phyloP scores from a whole-genome alignment of 2,113 vertebrate genomes.

The Gyps fulvus region DNA sequence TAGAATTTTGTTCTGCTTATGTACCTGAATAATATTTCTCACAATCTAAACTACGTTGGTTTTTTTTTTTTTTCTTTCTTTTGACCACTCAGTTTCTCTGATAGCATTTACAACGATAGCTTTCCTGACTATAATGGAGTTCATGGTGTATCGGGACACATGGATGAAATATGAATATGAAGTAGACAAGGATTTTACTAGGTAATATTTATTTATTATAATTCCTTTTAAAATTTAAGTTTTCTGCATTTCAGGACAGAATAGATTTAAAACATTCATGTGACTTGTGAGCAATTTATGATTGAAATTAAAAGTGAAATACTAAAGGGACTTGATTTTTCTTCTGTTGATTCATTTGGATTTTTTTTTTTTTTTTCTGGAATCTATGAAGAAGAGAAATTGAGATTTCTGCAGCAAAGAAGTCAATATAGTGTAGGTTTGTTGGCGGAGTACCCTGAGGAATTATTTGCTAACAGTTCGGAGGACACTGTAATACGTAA shows the following conservation, averaged over 20 bases:
- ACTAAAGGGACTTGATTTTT: not conserved
- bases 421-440: not conserved
- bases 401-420: not conserved
- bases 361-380: not conserved
- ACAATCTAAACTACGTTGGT: not conserved
- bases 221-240: not conserved
- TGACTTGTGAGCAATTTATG: not conserved
- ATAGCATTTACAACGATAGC: slow-evolving; percentile 92
- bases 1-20: not conserved
- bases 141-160: slow-evolving; percentile 93
- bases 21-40: not conserved
- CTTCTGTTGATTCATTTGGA: not conserved
- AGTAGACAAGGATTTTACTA: slow-evolving; percentile 96
- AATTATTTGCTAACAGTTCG: not conserved
- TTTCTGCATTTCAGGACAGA: not conserved
- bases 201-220: slow-evolving; percentile 72
- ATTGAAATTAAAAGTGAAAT: not conserved
- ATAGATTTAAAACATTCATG: not conserved
- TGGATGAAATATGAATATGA: slow-evolving; percentile 99
- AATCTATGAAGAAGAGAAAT: not conserved
- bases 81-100: slow-evolving; percentile 86
- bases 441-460: not conserved
- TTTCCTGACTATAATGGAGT: slow-evolving; percentile 90
- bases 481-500: not conserved
- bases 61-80: not conserved